Percentiles rank a stretch among this genome's conserved stretches.
Conservation (phyloP, 2,888 invertebrate species). For the Amiota communis region DNA sequence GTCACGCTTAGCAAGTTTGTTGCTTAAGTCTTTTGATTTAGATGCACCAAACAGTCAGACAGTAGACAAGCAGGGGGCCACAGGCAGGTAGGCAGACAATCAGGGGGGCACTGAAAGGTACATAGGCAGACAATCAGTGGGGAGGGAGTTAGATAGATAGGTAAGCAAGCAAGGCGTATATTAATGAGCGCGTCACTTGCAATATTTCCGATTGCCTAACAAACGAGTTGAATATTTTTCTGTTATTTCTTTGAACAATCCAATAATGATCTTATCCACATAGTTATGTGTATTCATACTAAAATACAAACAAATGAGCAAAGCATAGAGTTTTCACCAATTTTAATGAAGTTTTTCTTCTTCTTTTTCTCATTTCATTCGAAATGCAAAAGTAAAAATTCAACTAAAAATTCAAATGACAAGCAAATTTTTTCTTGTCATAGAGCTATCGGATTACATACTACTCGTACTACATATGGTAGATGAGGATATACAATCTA, state of each 20-base stretch:
- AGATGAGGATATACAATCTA: neutral
- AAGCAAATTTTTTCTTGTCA: slow-evolving; percentile 66
- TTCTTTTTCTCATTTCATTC: no score
- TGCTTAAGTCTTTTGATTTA: no score
- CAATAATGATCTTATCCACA: no score
- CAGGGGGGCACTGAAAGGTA: no score
- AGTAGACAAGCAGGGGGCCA: no score
- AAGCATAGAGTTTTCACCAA: slow-evolving; percentile 65
- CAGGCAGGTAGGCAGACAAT: no score
- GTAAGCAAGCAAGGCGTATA: no score
- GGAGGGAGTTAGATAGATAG: no score
- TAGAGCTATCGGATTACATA: slow-evolving; percentile 65
- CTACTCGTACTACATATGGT: slow-evolving; percentile 41
- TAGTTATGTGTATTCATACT: no score
- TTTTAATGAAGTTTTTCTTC: slow-evolving; percentile 51
- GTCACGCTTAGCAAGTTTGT: no score
- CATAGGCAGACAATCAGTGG: no score
- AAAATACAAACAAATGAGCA: slow-evolving; percentile 31
- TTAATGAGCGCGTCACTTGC: neutral
- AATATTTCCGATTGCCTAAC: slow-evolving; percentile 7
- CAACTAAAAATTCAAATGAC: slow-evolving; percentile 64
- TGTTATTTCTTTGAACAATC: slow-evolving; percentile 36
- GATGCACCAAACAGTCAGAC: no score
- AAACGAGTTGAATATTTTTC: slow-evolving; percentile 4
- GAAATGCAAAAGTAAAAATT: slow-evolving; percentile 61